Conservation (phyloP, 2,888 invertebrate species). For the Sylvicola fuscatus region DNA sequence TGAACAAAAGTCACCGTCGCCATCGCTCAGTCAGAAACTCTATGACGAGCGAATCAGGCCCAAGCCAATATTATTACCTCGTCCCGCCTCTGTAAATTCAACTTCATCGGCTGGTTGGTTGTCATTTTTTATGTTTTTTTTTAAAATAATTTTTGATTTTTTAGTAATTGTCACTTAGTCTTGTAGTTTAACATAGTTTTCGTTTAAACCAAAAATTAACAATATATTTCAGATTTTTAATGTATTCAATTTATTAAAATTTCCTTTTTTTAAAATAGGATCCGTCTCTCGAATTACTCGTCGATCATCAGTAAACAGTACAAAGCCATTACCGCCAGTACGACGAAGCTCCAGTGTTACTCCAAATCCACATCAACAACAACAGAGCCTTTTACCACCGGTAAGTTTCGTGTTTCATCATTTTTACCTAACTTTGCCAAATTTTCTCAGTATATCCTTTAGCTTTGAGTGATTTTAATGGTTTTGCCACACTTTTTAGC, state of each 20-base stretch:
- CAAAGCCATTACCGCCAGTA: conserved; percentile 65
- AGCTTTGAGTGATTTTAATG: no score
- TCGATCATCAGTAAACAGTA: conserved; percentile 24
- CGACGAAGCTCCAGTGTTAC: conserved; percentile 50
- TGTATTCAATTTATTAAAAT: neutral
- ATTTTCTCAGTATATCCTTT: no score
- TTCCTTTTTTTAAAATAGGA: conserved; percentile 8
- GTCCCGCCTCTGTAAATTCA: conserved; percentile 16
- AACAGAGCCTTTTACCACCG: conserved; percentile 14
- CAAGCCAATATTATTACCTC: conserved; percentile 24
- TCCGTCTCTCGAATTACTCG: conserved; percentile 22
- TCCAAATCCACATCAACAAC: conserved; percentile 15
- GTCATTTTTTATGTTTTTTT: conserved; percentile 14
- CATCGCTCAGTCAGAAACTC: conserved; percentile 3
- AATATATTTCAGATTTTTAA: neutral
- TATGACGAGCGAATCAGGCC: conserved; percentile 1
- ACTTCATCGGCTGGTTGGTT: conserved; percentile 23
- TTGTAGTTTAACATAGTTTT: conserved; percentile 5
- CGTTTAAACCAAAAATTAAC: conserved; percentile 1
- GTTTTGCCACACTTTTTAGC: no score
- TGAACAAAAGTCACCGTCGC: conserved; percentile 1
- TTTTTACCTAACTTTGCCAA: no score
- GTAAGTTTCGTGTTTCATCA: conserved; percentile 14
- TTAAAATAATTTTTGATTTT: conserved; percentile 14
- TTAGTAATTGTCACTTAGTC: conserved; percentile 16